Base-by-base conservation (phyloP, 92 coral and sea anemone species). In the Porites divaricata region DNA sequence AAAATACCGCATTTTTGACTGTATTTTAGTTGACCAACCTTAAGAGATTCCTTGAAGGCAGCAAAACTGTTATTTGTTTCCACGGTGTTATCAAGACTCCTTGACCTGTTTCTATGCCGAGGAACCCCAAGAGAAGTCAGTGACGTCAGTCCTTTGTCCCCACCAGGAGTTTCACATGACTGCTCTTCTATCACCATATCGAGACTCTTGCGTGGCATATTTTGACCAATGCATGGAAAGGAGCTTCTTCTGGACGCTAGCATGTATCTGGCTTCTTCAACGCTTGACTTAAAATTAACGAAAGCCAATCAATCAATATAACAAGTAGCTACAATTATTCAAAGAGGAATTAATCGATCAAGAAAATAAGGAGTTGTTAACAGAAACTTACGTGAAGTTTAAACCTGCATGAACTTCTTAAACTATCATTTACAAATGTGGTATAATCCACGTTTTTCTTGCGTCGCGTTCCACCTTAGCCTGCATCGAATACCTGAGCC, bases 151-250 rank as follows among this genome's bases (percentile, higher is more conserved):
- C 51, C 56, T 63, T 7, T 50, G 62, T 73, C 71, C 24, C 61
- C 72, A 63, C 49, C n/a, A 5, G 26, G 16, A 9, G 50, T 9
- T 45, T 63, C 72, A 53, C 45, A 49, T 21, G 59, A 52, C 9
- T 83, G 91, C n/a, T 91, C 92, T 70, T 91, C 95, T 56, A 51
- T 67, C 50, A 88, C 92, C 69, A 74, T 88, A 10, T 90, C 92
- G 15, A 91, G 84, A 51, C 87, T 88, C 56, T 78, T 68, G 17
- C 74, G 70, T 63, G 79, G 81, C 74, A 85, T 77, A 68, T 77
- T 61, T 35, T 81, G 80, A 71, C 75, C 68, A 23, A 81, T 74
- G 8, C 73, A 57, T 8, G 92, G 92, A 19, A 85, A 49, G 15
- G 95, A 91, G 25, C 88, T 81, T 17, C 95, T 88, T 9, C 90